Base-by-base conservation (phyloP, 30 jellyfish, hydroid and myxozoan species). In the Turritopsis rubra region DNA sequence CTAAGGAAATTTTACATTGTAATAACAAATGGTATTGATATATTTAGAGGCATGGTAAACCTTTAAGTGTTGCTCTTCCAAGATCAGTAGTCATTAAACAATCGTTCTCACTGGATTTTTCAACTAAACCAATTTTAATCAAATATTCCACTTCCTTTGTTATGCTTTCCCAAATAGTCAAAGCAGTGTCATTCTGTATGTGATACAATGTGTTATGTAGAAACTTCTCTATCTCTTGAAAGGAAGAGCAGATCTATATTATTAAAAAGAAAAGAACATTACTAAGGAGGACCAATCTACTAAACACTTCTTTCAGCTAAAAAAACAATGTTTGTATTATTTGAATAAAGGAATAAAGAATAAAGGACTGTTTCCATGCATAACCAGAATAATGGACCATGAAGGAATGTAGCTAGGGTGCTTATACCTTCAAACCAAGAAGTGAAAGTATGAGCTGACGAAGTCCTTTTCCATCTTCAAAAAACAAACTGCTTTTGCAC, bases 371-470 rank as follows among this genome's bases (percentile, higher is more conserved):
- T 0, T 23, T 60, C 21, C 73, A 60, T 60, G 19, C n/a, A n/a
- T n/a, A n/a, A n/a, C n/a, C n/a, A n/a, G n/a, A n/a, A n/a, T n/a
- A n/a, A n/a, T n/a, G n/a, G 13, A 3, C 13, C 60, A 41, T 13
- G 13, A 41, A 41, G 27, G 23, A 3, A 41, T 3, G 5, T 41
- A 41, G 60, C 5, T 5, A 41, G 60, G 60, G 5, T 41, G 60
- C 53, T n/a, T n/a, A 21, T 25, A 93, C 98, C 96, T 93, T 93
- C 21, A 93, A 82, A 20, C 98, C 98, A 65, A 93, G 83, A 21
- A 87, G 53, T 28, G 85, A 83, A 22, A 93, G 83, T 0, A 93
- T 80, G 19, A 93, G 88, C 17, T 89, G 78, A 60, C 99, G 70
- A 53, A 93, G 76, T 28, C 99, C 97, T 83, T 88, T 93, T 8